Evolutionary conservation across 2,113 vertebrate species (phyloP), one percentile per base, ranked within the genome.

Genomic region (Geococcyx californianus): DNA sequence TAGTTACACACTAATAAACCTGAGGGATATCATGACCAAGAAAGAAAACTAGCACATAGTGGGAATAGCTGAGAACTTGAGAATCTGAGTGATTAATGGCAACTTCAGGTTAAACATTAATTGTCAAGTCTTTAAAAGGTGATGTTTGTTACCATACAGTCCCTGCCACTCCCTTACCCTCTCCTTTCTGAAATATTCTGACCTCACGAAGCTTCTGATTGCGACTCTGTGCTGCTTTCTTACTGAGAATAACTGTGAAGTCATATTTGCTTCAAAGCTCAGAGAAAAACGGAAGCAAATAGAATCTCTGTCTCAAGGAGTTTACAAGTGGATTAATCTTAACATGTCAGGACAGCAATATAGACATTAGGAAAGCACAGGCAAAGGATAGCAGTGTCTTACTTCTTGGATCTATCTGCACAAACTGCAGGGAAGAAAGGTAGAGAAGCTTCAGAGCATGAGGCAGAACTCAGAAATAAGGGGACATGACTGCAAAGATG

Each of bases 61-160:
- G 20, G 26, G 16, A 81, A 60, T 7, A 84, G 42, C 38, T 44
- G 62, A 66, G 54, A 86, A 87, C 7, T 9, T 14, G 49, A 78
- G 81, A 91, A 72, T 7, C 33, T 42, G 29, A 45, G 45, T 62
- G 45, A 95, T 66, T 83, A 84, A 88, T 16, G 26, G 67, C 55
- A 94, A 34, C 59, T 86, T 68, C 19, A 88, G 55, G 67, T 96
- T 94, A 93, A 94, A 89, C 28, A 94, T 87, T 91, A 93, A 91
- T 29, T 81, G 38, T 42, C 6, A 74, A 74, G 45, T 59, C 68
- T 90, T 83, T 81, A 93, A 51, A 89, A 73, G 42, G 14, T 24
- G 42, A 6, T 45, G 16, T 40, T 66, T 83, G 29, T 54, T 83
- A 80, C 17, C 31, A 77, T 7, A 42, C 42, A 92, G 34, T 31